Evolutionary conservation across 2,888 invertebrate species (phyloP).

Genomic region (Magallana nippona): DNA sequence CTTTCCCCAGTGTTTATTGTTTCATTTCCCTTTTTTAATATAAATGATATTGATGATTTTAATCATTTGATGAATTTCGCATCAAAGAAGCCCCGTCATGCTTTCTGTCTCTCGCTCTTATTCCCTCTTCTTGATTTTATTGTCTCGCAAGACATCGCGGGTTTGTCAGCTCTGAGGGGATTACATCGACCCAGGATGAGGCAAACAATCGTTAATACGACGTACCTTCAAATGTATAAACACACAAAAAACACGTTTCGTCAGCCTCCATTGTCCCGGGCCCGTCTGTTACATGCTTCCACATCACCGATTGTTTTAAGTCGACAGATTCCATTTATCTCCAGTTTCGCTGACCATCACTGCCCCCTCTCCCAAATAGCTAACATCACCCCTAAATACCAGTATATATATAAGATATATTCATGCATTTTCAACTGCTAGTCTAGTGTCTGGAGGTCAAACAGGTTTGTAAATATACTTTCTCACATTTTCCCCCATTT

Average conservation of each 20-base stretch:
- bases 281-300: neutral
- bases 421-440: neutral
- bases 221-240: neutral
- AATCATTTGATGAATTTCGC: too few species aligned
- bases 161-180: neutral
- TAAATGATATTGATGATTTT: too few species aligned
- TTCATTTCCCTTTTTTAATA: too few species aligned
- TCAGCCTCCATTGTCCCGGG: neutral
- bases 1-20: too few species aligned
- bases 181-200: slow-evolving; percentile 18
- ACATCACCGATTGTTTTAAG: neutral
- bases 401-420: neutral
- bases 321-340: neutral
- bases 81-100: too few species aligned
- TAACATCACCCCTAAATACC: neutral
- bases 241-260: neutral
- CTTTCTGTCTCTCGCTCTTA: too few species aligned
- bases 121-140: too few species aligned
- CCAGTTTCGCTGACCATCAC: neutral
- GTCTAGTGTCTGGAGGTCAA: neutral
- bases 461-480: slow-evolving; percentile 2
- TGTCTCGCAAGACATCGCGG: too few species aligned
- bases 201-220: neutral
- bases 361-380: too few species aligned
- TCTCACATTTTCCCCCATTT: neutral